These are phyloP conservation scores for Progne subis DNA, from an alignment of 2,113 vertebrate genomes.

Conservation along the genomic window DNA sequence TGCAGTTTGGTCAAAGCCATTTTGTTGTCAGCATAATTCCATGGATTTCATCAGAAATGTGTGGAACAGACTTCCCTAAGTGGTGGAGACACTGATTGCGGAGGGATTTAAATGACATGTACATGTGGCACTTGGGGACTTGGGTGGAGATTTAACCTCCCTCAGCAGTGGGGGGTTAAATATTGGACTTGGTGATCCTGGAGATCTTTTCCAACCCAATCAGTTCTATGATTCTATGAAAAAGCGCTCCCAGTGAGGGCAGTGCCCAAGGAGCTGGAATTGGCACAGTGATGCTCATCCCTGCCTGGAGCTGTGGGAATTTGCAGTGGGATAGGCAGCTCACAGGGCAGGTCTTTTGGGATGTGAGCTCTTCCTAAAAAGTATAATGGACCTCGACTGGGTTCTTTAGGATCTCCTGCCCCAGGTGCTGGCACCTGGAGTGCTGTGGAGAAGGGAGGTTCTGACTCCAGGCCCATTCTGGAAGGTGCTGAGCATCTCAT, in stretches of 20 bases:
- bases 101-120: not conserved
- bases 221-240: not conserved
- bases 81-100: not conserved
- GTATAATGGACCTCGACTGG: accelerated
- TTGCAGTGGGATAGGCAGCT: not conserved
- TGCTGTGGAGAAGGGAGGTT: accelerated
- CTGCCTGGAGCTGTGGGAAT: not conserved
- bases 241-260: not conserved
- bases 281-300: accelerated
- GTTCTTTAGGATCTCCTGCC: not conserved
- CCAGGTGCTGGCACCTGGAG: accelerated
- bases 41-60: not conserved
- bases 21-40: conserved; percentile 16
- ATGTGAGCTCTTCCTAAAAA: not conserved
- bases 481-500: not conserved
- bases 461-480: accelerated
- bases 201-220: not conserved
- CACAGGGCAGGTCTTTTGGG: accelerated
- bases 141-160: not conserved
- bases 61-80: not conserved
- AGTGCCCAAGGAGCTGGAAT: not conserved
- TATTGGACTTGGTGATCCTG: too few relatives aligned
- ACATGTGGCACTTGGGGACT: not conserved
- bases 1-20: not conserved
- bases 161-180: not conserved